Base-by-base conservation (phyloP, 2,888 invertebrate species). In the Callyntrura guangdongensis region DNA sequence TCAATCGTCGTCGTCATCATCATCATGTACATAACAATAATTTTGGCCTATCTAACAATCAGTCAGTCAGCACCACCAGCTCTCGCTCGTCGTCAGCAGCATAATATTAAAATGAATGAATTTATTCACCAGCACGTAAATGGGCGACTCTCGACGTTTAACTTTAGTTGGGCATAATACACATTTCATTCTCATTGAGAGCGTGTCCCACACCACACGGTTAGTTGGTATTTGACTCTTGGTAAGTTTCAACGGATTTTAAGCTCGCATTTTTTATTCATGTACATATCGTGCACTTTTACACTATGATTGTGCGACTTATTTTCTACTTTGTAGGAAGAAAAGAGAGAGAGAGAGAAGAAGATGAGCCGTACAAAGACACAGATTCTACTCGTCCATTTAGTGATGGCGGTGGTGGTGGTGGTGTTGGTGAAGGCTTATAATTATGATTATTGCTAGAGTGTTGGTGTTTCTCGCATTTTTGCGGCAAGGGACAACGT, bases 111-210 rank as follows among this genome's bases (percentile, higher is more conserved):
- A 86, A 91, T 91, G 85, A 89, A 90, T 85, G 90, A 91, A 92
- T 92, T 92, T 91, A 92, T 92, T 92, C 92, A 74, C 84, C 90
- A 91, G 53, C 92, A 92, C 92, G 92, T 91, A 90, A 86, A 72
- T 79, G 83, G 85, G 72, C 61, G 85, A 91, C 72, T 91, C 85
- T 64, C 79, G 82, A 74, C 74, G 74, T 5, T 74, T 74, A 74
- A 72, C 36, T 56, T 59, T 49, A 69, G 17, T 83, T 86, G 64
- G 82, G 59, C 87, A 74, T 53, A 53, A 85, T 79, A 79, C 53
- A 36, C 36, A 36, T 36, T 36, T 36, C 36, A 79, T 56, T 79
- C 77, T 22, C 25, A 88, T 74, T 86, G 53, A 61, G 77, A 83
- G 88, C 56, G 59, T 86, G 85, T 74, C n/a, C 36, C 45, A 8